These are phyloP conservation scores for Ephialtes manifestator DNA, from an alignment of 2,888 invertebrate genomes.

Conservation along the genomic window DNA sequence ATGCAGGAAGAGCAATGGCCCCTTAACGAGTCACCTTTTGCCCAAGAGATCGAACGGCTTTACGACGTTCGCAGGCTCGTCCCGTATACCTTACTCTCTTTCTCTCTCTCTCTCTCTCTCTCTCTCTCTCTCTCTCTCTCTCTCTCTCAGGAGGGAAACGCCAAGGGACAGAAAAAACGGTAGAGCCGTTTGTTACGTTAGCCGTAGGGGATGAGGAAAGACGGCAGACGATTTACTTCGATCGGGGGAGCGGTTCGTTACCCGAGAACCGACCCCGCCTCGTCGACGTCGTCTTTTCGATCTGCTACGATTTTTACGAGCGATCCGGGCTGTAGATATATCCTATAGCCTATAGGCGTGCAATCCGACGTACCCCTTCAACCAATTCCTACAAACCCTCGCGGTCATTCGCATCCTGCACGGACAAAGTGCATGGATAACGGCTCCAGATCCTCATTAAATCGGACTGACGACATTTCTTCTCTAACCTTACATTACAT, in stretches of 20 bases:
- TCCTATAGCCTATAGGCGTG: constrained; percentile 27
- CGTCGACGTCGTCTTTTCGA: constrained; percentile 66
- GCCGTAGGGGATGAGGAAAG: constrained; percentile 47
- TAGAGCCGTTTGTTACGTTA: constrained; percentile 66
- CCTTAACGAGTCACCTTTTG: constrained; percentile 73
- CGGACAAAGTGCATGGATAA: constrained; percentile 43
- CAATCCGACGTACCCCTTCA: constrained; percentile 29
- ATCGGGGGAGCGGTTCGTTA: constrained; percentile 75
- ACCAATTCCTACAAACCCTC: constrained; percentile 43
- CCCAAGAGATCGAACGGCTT: constrained; percentile 66
- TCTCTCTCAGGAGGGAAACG: constrained; percentile 48
- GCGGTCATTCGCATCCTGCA: constrained; percentile 51
- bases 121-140: constrained; percentile 32
- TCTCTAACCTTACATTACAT: not conserved
- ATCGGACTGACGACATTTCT: not conserved
- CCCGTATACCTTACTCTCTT: constrained; percentile 17
- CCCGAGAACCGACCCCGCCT: constrained; percentile 65
- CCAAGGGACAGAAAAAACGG: constrained; percentile 43
- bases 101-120: constrained; percentile 33
- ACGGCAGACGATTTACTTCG: constrained; percentile 74
- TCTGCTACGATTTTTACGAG: constrained; percentile 65
- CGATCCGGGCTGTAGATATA: constrained; percentile 44
- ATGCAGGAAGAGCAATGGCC: constrained; percentile 53
- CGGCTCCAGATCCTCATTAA: constrained; percentile 29
- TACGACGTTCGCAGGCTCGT: constrained; percentile 41